Conservation (phyloP, 2,888 invertebrate species). For the Stramonita haemastoma region DNA sequence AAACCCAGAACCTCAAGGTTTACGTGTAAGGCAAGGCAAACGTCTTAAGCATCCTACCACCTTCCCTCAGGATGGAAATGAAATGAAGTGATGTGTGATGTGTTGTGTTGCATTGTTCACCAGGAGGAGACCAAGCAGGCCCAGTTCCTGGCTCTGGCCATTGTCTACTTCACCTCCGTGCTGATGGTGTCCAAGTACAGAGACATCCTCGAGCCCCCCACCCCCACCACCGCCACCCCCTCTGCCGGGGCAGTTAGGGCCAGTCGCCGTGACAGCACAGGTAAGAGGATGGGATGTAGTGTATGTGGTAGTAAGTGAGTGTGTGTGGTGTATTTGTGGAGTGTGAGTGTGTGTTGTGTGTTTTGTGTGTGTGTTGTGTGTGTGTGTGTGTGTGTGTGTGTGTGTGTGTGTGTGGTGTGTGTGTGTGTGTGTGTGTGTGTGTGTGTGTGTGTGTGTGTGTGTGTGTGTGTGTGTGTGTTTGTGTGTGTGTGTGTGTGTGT, state of each 20-base stretch:
- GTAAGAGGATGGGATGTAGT: conserved; percentile 18
- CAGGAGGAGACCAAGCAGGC: conserved; percentile 99
- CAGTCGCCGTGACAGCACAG: conserved; percentile 43
- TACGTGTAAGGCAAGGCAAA: too few species aligned
- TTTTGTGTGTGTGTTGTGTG: conserved; percentile 22
- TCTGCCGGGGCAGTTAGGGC: conserved; percentile 47
- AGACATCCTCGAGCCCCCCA: conserved; percentile 94
- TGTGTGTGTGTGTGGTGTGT: conserved; percentile 40
- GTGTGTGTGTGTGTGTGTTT: not conserved
- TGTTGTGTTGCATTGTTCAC: conserved; percentile 10
- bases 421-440: conserved; percentile 29
- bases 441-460: not conserved
- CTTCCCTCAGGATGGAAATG: too few species aligned
- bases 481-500: not conserved
- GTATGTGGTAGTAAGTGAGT: not conserved
- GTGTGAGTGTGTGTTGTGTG: not conserved
- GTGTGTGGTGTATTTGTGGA: too few species aligned
- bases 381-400: not conserved
- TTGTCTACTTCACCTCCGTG: conserved; percentile 99
- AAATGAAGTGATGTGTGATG: too few species aligned
- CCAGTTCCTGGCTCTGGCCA: conserved; percentile 98
- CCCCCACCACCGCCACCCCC: conserved; percentile 69
- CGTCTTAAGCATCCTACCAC: too few species aligned
- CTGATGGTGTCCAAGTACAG: conserved; percentile 99
- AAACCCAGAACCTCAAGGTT: too few species aligned